These are phyloP conservation scores for Ricordea florida DNA, from an alignment of 92 coral and sea anemone species.

Conservation along the genomic window DNA sequence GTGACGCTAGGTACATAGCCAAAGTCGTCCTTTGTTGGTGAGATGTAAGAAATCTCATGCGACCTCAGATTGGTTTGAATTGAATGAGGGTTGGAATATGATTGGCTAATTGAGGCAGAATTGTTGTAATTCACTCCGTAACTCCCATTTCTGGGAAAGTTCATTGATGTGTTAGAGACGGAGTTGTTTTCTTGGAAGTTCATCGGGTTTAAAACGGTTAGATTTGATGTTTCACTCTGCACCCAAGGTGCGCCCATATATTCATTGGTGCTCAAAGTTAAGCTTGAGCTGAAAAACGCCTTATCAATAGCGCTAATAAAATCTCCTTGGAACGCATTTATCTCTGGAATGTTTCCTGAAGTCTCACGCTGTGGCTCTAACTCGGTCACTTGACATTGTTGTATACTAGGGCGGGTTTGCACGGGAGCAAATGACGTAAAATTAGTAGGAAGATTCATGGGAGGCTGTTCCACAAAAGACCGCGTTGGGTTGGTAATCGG, in stretches of 20 bases:
- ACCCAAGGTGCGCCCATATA: constrained; percentile 67
- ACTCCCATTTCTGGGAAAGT: constrained; percentile 57
- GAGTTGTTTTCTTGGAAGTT: constrained; percentile 49
- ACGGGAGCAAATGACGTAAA: background rate
- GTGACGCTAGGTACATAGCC: constrained; percentile 18
- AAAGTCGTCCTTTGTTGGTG: constrained; percentile 40
- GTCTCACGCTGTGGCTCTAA: constrained; percentile 6
- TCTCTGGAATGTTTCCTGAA: constrained; percentile 40
- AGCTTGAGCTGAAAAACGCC: constrained; percentile 35
- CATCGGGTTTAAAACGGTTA: constrained; percentile 65
- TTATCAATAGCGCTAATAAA: constrained; percentile 66
- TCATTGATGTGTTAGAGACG: constrained; percentile 27
- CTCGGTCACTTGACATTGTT: background rate
- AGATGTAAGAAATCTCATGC: constrained; percentile 35
- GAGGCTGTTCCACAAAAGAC: background rate
- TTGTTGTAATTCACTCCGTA: constrained; percentile 50
- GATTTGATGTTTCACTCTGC: constrained; percentile 61
- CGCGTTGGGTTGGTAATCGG: constrained; percentile 10
- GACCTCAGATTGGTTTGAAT: constrained; percentile 36
- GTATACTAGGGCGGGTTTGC: constrained; percentile 6
- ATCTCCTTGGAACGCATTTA: constrained; percentile 53
- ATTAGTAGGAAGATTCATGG: background rate
- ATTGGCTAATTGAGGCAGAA: constrained; percentile 1
- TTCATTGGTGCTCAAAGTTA: constrained; percentile 39
- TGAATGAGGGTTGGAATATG: constrained; percentile 27